Conservation (phyloP, 1,140 invertebrate species). For the Odontomachus brunneus region DNA sequence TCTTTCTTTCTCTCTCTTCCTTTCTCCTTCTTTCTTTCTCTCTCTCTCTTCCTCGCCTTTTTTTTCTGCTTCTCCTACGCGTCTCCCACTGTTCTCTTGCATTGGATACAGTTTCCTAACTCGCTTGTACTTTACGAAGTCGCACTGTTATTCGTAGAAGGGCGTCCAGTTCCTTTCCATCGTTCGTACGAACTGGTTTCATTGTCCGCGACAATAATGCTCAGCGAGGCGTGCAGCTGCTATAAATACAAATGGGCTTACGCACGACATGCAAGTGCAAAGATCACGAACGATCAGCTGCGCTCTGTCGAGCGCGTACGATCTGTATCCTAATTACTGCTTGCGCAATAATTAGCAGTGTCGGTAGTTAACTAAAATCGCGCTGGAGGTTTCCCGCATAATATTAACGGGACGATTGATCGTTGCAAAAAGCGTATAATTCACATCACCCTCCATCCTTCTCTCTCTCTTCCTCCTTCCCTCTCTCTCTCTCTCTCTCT, state of each 20-base stretch:
- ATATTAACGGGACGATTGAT: conserved; percentile 14
- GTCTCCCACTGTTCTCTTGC: too few species aligned
- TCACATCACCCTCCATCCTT: too few species aligned
- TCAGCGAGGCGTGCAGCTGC: conserved; percentile 46
- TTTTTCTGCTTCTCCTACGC: too few species aligned
- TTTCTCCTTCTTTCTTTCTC: too few species aligned
- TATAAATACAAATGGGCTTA: conserved; percentile 59
- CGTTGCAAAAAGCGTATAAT: not conserved
- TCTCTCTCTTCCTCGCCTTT: too few species aligned
- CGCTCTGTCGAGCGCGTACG: conserved; percentile 40
- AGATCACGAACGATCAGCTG: conserved; percentile 65
- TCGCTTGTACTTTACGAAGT: not conserved
- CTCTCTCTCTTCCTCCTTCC: too few species aligned
- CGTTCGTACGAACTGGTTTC: conserved; percentile 31
- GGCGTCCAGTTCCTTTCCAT: conserved; percentile 37
- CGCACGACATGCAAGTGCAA: conserved; percentile 56
- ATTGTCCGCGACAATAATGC: conserved; percentile 64
- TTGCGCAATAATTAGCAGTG: conserved; percentile 64
- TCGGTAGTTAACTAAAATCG: conserved; percentile 58
- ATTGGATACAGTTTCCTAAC: not conserved
- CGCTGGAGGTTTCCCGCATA: conserved; percentile 21
- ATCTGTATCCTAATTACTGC: conserved; percentile 64
- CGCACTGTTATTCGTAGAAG: conserved; percentile 22
- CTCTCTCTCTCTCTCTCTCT: too few species aligned
- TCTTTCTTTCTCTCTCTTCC: too few species aligned